Percentiles rank a stretch among this genome's conserved stretches.
These are phyloP conservation scores for Alsophila aescularia DNA, from an alignment of 2,888 invertebrate species.

Conservation along the genomic window DNA sequence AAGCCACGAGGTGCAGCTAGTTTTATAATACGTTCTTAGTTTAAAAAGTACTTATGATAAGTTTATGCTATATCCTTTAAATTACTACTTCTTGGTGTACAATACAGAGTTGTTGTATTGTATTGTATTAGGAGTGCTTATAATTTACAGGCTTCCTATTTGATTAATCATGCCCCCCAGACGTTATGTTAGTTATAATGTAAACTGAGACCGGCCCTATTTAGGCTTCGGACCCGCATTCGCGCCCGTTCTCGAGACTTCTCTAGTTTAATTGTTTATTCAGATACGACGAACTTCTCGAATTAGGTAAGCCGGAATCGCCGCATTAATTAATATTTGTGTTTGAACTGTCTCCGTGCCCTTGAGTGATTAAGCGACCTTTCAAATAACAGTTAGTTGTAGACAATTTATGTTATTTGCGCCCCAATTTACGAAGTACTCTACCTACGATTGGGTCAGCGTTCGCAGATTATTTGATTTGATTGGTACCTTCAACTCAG, in stretches of 20 bases:
- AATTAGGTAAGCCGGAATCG: conserved; percentile 78
- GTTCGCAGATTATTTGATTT: conserved; percentile 47
- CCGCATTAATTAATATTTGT: conserved; percentile 82
- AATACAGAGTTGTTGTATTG: neutral
- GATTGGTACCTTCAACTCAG: neutral
- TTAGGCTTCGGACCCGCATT: conserved; percentile 37
- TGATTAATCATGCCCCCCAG: conserved; percentile 27
- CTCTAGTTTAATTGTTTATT: conserved; percentile 79
- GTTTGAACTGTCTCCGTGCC: conserved; percentile 77
- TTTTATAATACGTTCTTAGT: too few relatives aligned
- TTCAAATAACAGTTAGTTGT: conserved; percentile 73
- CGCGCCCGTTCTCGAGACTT: conserved; percentile 51
- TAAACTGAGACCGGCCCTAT: conserved; percentile 31
- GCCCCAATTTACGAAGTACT: conserved; percentile 53
- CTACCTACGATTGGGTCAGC: conserved; percentile 42
- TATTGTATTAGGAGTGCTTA: neutral
- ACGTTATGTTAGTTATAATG: conserved; percentile 33
- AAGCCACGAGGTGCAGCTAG: too few relatives aligned
- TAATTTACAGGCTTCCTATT: conserved; percentile 18
- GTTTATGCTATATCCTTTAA: too few relatives aligned
- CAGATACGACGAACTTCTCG: conserved; percentile 76
- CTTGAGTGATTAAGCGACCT: conserved; percentile 79
- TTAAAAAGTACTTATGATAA: too few relatives aligned
- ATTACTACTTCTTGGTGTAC: too few relatives aligned
- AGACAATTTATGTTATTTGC: conserved; percentile 72